Evolutionary conservation across 2,797 vertebrate genomes (phyloP).

Genomic region (Cirrhinus molitorella): DNA sequence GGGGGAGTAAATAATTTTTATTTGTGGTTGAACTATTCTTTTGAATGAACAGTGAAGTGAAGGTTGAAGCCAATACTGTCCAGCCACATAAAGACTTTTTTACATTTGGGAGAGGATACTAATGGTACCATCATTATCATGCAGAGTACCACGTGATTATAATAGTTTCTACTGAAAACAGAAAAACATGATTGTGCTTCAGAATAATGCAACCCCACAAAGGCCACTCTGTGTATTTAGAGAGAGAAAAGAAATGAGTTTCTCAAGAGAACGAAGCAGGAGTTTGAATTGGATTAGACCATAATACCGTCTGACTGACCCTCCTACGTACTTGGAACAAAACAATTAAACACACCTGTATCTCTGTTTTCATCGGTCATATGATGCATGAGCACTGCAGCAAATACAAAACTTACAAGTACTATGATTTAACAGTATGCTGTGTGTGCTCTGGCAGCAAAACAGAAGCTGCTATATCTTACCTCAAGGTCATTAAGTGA

Average conservation of each 20-base stretch:
- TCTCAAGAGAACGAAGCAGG: background rate
- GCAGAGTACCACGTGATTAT: background rate
- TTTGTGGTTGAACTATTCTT: background rate
- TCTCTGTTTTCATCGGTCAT: background rate
- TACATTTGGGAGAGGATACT: conserved; percentile 17
- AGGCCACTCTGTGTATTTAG: background rate
- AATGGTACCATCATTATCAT: conserved; percentile 20
- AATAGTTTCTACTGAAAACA: conserved; percentile 30
- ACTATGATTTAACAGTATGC: background rate
- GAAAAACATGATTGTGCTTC: background rate
- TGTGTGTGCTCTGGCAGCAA: conserved; percentile 10
- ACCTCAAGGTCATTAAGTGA: conserved; percentile 97
- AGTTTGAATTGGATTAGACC: background rate
- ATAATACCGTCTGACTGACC: conserved; percentile 5
- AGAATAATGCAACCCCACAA: conserved; percentile 11
- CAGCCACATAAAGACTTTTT: conserved; percentile 18
- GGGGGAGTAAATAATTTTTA: background rate
- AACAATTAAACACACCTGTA: conserved; percentile 1
- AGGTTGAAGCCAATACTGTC: background rate
- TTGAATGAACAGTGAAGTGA: background rate
- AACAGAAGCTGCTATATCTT: conserved; percentile 47
- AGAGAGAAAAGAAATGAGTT: background rate
- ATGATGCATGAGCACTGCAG: background rate
- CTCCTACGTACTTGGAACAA: background rate
- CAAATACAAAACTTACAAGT: background rate